phyloP scores from a whole-genome alignment of 2,888 invertebrate species.

The Amblyteles armatorius region DNA sequence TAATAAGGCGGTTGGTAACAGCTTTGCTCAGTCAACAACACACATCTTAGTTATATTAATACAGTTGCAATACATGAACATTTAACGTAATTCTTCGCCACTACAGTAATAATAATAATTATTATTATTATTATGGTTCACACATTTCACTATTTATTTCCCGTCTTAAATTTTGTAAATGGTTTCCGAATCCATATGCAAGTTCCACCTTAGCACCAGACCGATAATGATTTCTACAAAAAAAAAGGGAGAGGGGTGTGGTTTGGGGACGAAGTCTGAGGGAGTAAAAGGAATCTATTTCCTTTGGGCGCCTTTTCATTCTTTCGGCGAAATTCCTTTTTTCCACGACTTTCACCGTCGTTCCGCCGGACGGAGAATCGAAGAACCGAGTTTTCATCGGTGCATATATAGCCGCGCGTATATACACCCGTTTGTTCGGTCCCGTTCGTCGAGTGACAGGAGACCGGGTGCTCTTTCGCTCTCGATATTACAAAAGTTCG shows the following conservation, averaged over 20 bases:
- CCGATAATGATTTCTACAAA: not conserved
- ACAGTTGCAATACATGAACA: no score
- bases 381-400: conserved; percentile 42
- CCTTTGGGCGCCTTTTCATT: conserved; percentile 11
- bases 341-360: conserved; percentile 5
- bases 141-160: no score
- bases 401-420: conserved; percentile 1
- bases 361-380: conserved; percentile 31
- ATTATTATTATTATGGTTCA: no score
- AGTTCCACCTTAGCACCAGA: not conserved
- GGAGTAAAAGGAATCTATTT: conserved; percentile 48
- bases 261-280: not conserved
- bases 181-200: not conserved
- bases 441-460: conserved; percentile 61
- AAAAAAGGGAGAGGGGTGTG: not conserved
- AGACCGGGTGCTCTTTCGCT: conserved; percentile 54
- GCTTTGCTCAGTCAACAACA: no score
- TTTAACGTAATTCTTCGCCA: no score
- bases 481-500: conserved; percentile 77
- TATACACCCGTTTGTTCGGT: conserved; percentile 25
- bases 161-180: no score
- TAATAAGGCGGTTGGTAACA: no score
- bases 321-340: conserved; percentile 3
- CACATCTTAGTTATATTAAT: no score
- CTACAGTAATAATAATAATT: no score